These are phyloP conservation scores for Drosophila teissieri DNA, from an alignment of 1,140 invertebrate genomes.

Conservation along the genomic window DNA sequence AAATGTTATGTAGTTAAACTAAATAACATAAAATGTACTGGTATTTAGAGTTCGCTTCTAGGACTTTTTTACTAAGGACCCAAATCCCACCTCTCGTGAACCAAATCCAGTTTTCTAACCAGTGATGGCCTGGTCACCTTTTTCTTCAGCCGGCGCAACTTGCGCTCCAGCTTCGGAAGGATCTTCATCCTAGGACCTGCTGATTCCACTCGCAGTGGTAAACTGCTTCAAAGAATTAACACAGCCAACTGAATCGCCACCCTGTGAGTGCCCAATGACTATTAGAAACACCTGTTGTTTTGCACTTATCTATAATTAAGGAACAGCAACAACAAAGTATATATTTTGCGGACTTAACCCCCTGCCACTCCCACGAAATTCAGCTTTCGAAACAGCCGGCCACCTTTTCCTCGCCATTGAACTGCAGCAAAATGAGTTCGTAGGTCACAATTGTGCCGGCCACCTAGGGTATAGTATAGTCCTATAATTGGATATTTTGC, in stretches of 20 bases:
- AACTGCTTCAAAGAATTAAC: slow-evolving; percentile 27
- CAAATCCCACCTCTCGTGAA: slow-evolving; percentile 43
- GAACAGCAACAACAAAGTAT: slow-evolving; percentile 31
- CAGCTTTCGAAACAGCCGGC: slow-evolving; percentile 58
- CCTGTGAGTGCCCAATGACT: slow-evolving; percentile 5
- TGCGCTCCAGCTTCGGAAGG: slow-evolving; percentile 50
- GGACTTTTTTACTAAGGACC: too few relatives aligned
- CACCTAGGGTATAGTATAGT: slow-evolving; percentile 85
- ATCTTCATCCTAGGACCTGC: slow-evolving; percentile 54
- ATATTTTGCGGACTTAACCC: slow-evolving; percentile 41
- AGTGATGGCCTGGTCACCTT: slow-evolving; percentile 46
- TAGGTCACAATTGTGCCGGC: slow-evolving; percentile 90
- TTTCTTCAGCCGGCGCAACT: slow-evolving; percentile 43
- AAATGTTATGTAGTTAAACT: background rate
- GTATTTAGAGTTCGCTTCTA: too few relatives aligned
- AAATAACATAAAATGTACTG: too few relatives aligned
- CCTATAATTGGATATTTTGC: slow-evolving; percentile 14
- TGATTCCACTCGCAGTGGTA: slow-evolving; percentile 5
- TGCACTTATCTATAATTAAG: slow-evolving; percentile 78
- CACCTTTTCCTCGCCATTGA: slow-evolving; percentile 85
- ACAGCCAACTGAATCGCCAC: slow-evolving; percentile 2
- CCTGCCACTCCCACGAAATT: slow-evolving; percentile 18
- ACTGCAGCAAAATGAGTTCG: slow-evolving; percentile 88
- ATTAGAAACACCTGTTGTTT: slow-evolving; percentile 77
- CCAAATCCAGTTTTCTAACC: slow-evolving; percentile 53